Evolutionary conservation across 1,140 invertebrate species (phyloP), one percentile per base, ranked within the genome.

Genomic region (Polypedilum vanderplanki): DNA sequence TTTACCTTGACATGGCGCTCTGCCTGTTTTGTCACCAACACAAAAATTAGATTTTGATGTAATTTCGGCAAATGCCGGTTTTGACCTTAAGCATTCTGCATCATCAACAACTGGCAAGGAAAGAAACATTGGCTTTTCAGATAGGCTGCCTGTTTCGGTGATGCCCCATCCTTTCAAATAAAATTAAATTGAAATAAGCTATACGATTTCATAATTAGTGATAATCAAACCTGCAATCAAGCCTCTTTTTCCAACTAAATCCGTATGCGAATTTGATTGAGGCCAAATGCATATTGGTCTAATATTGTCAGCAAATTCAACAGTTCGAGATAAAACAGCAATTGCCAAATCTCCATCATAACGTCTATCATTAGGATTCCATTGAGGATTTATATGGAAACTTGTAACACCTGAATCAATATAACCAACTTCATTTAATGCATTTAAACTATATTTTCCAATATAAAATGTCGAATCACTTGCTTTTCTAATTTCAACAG

Each of bases 241-340:
- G 0, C 77, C 79, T 1, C 74, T 77, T 73, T 78, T 41, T 0
- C 79, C 79, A 0, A 75, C 74, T 40, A 77, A 75, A 77, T 78
- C 3, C 73, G 77, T 33, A 79, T 67, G 10, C 78, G 77, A 57
- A 78, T 73, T 15, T 41, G 75, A 77, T 1, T 81, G 83, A 7
- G 79, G 78, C 87, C 87, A 88, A 20, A 89, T 75, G 75, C 88
- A 89, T 73, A 88, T 81, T 7, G 88, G 88, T 73, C 80, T 82
- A 40, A 89, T 84, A 8, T 17, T 80, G 8, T 76, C 65, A 0
- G 76, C 80, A 24, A 81, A 85, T 7, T 82, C 77, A 2, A 81
- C 77, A 0, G 73, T 64, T 1, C 77, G 70, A 65, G 76, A 46
- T 22, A 86, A 18, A 73, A 77, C 20, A 1, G 87, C 20, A 12